Conservation (phyloP, 2,797 vertebrate genomes). For the Pelodytes ibericus region DNA sequence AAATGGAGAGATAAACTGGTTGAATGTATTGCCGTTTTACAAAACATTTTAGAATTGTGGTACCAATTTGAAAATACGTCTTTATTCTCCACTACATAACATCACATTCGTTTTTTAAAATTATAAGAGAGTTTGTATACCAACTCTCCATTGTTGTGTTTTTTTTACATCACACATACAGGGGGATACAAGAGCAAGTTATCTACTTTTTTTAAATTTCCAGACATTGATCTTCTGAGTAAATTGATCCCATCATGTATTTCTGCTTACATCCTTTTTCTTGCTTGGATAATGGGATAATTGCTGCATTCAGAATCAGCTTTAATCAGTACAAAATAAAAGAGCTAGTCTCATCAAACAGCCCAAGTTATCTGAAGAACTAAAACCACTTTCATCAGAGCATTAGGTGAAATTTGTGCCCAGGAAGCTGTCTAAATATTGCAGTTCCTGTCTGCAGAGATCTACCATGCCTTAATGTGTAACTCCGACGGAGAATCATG, state of each 20-base stretch:
- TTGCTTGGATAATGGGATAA: slow-evolving; percentile 16
- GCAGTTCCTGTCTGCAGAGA: too few species aligned
- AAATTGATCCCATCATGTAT: slow-evolving; percentile 22
- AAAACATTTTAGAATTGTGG: too few species aligned
- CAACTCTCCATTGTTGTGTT: too few species aligned
- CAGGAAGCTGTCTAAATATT: not conserved
- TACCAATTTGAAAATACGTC: too few species aligned
- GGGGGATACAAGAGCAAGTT: slow-evolving; percentile 44
- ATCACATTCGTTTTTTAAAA: too few species aligned
- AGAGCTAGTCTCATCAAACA: not conserved
- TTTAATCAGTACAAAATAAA: slow-evolving; percentile 18
- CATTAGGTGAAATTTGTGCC: not conserved
- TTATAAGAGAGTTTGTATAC: too few species aligned
- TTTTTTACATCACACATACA: too few species aligned
- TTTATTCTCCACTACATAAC: too few species aligned
- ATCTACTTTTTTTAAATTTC: slow-evolving; percentile 57
- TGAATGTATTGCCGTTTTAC: too few species aligned
- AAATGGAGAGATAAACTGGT: too few species aligned
- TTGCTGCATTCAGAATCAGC: slow-evolving; percentile 15
- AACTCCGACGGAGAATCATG: too few species aligned
- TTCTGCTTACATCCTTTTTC: slow-evolving; percentile 14
- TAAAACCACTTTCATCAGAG: not conserved
- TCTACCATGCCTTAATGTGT: too few species aligned
- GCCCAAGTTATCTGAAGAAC: slow-evolving; percentile 1
- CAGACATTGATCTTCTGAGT: slow-evolving; percentile 12